Evolutionary conservation across 2,797 vertebrate species (phyloP).

Genomic region (Crenichthys baileyi): DNA sequence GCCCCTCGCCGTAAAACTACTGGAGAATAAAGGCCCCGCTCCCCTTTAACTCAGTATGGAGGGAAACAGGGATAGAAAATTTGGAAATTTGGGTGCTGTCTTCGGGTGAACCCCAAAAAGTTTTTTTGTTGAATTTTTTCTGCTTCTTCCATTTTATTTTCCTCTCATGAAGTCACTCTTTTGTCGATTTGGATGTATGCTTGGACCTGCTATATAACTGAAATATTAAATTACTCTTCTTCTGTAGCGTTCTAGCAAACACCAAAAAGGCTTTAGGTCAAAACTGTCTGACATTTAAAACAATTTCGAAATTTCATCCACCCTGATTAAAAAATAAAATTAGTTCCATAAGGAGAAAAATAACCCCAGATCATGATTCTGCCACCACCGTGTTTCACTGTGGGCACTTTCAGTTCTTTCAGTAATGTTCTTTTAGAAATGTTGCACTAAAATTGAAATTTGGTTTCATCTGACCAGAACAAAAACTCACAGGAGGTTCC

Average conservation of each 20-base stretch:
- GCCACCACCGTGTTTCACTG: not conserved
- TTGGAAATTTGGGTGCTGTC: not conserved
- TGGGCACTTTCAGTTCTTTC: not conserved
- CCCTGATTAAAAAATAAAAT: not conserved
- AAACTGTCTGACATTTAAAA: not conserved
- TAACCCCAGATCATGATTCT: not conserved
- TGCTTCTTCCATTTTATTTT: not conserved
- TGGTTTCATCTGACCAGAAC: not conserved
- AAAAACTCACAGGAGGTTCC: not conserved
- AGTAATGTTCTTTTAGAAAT: not conserved
- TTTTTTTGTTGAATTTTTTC: not conserved
- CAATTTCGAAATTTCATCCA: not conserved
- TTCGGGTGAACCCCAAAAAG: not conserved
- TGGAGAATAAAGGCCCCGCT: too few species aligned
- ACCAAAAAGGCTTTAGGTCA: not conserved
- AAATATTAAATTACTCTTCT: not conserved
- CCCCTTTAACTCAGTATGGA: too few species aligned
- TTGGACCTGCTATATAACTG: not conserved
- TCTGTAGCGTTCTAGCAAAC: not conserved
- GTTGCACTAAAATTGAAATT: not conserved
- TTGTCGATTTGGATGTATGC: not conserved
- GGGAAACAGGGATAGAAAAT: too few species aligned
- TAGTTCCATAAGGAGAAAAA: not conserved
- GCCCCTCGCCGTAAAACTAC: too few species aligned
- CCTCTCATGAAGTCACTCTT: not conserved